A percentile compares a stretch with the other conserved stretches of the same genome.
Conservation (phyloP, 2,797 vertebrate genomes). For the Acanthurus leucopareius region DNA sequence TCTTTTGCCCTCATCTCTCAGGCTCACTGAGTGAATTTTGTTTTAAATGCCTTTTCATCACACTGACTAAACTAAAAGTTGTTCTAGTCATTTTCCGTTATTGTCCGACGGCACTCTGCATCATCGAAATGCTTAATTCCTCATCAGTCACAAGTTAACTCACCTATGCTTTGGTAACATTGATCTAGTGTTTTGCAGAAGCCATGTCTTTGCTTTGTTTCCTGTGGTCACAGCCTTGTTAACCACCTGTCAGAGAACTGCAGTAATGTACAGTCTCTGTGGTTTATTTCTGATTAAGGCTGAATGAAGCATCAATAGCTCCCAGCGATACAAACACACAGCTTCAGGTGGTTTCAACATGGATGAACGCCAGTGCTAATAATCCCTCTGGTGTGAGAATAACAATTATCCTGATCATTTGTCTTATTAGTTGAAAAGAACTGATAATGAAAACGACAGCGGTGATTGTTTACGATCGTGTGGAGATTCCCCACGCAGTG, state of each 20-base stretch:
- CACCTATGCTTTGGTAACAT: neutral
- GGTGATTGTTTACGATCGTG: neutral
- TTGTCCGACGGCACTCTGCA: neutral
- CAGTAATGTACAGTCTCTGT: neutral
- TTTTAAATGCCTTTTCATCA: constrained; percentile 1
- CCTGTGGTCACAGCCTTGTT: neutral
- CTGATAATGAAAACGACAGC: neutral
- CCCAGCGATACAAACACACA: neutral
- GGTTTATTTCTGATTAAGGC: constrained; percentile 18
- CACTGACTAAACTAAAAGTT: neutral
- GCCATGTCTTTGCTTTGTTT: neutral
- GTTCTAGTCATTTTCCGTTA: neutral
- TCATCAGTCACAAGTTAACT: too few species aligned
- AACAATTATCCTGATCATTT: neutral
- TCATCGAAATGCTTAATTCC: too few species aligned
- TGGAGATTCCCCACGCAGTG: neutral
- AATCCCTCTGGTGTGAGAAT: neutral
- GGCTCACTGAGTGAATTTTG: neutral
- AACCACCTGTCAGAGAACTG: neutral
- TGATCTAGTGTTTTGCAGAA: neutral
- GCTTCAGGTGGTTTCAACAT: neutral
- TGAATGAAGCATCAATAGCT: neutral
- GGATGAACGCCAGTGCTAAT: neutral
- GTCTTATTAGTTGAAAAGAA: neutral
- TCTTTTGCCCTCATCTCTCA: neutral